Conservation (phyloP, 2,113 vertebrate genomes). For the Morone saxatilis region DNA sequence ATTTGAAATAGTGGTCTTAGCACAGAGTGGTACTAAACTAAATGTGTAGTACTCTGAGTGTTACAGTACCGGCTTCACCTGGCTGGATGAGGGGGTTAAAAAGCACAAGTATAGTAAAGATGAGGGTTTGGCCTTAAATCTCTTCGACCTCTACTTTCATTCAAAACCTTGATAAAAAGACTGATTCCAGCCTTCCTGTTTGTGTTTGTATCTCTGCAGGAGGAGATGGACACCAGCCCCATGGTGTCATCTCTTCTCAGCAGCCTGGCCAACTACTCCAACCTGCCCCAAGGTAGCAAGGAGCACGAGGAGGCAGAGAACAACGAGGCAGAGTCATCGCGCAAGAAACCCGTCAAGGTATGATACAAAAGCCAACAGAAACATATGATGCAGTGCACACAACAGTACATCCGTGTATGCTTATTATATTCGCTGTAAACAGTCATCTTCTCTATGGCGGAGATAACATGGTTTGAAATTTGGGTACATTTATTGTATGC, state of each 20-base stretch:
- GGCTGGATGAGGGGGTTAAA: constrained; percentile 3
- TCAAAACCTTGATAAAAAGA: neutral
- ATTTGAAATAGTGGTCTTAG: neutral
- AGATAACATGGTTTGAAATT: neutral
- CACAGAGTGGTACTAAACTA: constrained; percentile 8
- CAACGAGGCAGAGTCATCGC: constrained; percentile 89
- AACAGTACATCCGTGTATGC: neutral
- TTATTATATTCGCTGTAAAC: neutral
- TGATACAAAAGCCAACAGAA: neutral
- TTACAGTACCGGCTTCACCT: neutral
- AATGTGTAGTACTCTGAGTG: neutral
- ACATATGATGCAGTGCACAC: neutral
- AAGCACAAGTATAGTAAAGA: neutral
- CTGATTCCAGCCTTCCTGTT: constrained; percentile 18
- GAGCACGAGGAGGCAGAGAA: constrained; percentile 98
- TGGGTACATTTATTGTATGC: neutral
- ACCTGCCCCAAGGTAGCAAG: constrained; percentile 95
- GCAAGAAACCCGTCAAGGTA: constrained; percentile 84
- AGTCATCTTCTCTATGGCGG: neutral
- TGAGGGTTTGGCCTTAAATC: neutral
- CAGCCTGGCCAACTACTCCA: constrained; percentile 98
- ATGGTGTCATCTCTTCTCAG: constrained; percentile 98
- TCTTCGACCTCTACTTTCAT: neutral
- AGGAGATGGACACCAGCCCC: constrained; percentile 99
- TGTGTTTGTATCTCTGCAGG: constrained; percentile 79